phyloP scores from a whole-genome alignment of 2,797 vertebrate species.

The Poecilia gillii region DNA sequence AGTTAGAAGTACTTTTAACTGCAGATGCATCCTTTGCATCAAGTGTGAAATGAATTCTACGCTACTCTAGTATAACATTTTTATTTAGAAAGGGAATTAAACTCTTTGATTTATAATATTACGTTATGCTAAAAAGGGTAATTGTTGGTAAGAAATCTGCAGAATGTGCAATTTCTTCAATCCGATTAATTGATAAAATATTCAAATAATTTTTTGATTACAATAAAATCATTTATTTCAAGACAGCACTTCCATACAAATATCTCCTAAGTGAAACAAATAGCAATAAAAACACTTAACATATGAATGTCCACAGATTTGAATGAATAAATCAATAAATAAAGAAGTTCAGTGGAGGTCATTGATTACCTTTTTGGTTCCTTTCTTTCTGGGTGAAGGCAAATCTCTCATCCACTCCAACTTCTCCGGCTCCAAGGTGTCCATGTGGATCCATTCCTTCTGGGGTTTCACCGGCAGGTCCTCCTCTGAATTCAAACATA shows the following conservation, averaged over 20 bases:
- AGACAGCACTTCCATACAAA: background rate
- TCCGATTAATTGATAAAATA: too few relatives aligned
- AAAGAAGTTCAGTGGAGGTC: background rate
- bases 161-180: too few relatives aligned
- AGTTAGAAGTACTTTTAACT: too few relatives aligned
- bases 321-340: background rate
- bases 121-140: too few relatives aligned
- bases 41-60: too few relatives aligned
- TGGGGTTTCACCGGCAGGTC: conserved; percentile 87
- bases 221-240: background rate
- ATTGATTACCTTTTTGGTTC: conserved; percentile 85
- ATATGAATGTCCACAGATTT: background rate
- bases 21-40: too few relatives aligned
- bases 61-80: too few relatives aligned
- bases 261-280: background rate
- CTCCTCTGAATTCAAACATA: conserved; percentile 65
- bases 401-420: conserved; percentile 94
- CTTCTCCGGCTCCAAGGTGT: conserved; percentile 94
- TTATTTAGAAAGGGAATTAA: too few relatives aligned
- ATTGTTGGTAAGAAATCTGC: too few relatives aligned
- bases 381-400: conserved; percentile 81
- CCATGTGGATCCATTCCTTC: conserved; percentile 95
- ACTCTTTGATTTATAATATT: too few relatives aligned
- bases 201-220: too few relatives aligned
- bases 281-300: background rate